Base-by-base conservation (phyloP, 2,797 vertebrate species). In the Knipowitschia caucasica region DNA sequence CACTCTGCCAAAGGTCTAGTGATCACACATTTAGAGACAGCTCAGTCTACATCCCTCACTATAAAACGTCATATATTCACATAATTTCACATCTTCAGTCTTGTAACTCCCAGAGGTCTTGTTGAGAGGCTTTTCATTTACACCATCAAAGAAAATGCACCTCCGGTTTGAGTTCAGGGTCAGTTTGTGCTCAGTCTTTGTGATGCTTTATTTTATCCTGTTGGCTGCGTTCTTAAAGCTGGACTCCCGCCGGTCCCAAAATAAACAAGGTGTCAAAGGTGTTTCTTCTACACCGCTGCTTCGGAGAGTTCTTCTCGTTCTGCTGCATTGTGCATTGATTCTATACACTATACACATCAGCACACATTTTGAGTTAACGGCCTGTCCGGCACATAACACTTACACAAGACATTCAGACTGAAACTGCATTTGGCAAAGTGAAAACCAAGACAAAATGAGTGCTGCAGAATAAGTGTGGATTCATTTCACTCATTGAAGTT, bases 61-160 rank as follows among this genome's bases (percentile, higher is more conserved):
- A 20, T n/a, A 50, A 31, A 29, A 35, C 20, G 49, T 34, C 45
- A 55, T 25, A 49, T 38, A 40, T n/a, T 42, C 59, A 73, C 64
- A 60, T 68, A 18, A 17, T 21, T 59, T 67, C 66, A 44, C 45
- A 62, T 24, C 25, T 53, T 43, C 11, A 2, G 5, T 36, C 39
- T 52, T 25, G 10, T n/a, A 49, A 40, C 42, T 4, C 49, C 57
- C 56, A 2, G 12, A 38, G 50, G 55, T 42, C 43, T 62, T 33
- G 62, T 58, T 65, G 35, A 30, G 57, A 43, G 62, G 31, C 53
- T 47, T 38, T 64, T 57, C 51, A 56, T 80, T 72, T 59, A 76
- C 34, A 42, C 73, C 66, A 78, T 81, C 69, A 82, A 82, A 78
- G 64, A 25, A 40, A 62, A 53, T 53, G 39, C 36, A 40, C 60